Percentiles rank a stretch among this genome's conserved stretches.
phyloP scores from a whole-genome alignment of 2,888 invertebrate species.

The Sycophila texana region DNA sequence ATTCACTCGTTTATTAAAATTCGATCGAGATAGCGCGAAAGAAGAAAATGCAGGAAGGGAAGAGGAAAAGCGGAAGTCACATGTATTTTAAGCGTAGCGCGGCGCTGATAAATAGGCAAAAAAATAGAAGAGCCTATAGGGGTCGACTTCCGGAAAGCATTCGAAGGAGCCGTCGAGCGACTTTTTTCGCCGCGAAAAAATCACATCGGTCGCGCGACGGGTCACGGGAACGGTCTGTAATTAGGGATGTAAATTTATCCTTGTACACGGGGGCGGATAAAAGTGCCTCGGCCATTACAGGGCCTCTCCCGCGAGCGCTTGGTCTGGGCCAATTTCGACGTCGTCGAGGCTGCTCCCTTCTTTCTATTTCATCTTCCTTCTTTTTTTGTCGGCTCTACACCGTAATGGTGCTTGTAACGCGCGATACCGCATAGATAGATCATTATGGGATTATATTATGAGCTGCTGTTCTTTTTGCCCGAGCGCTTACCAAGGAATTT shows the following conservation, averaged over 20 bases:
- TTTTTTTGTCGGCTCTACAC: conserved; percentile 52
- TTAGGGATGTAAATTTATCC: conserved; percentile 56
- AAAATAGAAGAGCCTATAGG: conserved; percentile 54
- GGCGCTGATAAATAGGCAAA: conserved; percentile 30
- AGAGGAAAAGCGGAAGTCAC: too few relatives aligned
- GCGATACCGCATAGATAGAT: conserved; percentile 48
- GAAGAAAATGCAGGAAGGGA: too few relatives aligned
- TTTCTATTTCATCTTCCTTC: conserved; percentile 23
- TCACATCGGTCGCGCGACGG: conserved; percentile 31
- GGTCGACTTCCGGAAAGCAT: conserved; percentile 63
- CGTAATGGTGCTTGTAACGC: conserved; percentile 22
- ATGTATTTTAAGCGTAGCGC: too few relatives aligned
- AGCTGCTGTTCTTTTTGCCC: conserved; percentile 6
- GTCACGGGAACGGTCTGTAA: conserved; percentile 60
- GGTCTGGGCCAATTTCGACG: conserved; percentile 28
- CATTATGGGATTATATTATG: conserved; percentile 40
- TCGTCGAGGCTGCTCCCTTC: neutral
- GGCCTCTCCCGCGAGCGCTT: conserved; percentile 60
- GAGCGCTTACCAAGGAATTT: conserved; percentile 40
- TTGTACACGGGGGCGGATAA: conserved; percentile 57
- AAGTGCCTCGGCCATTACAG: conserved; percentile 68
- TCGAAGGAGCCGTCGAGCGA: conserved; percentile 52
- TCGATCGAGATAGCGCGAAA: too few relatives aligned
- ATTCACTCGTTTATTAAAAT: too few relatives aligned
- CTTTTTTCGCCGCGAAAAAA: conserved; percentile 61